Evolutionary conservation across 1,140 invertebrate genomes (phyloP).

Genomic region (Drosophila eugracilis): DNA sequence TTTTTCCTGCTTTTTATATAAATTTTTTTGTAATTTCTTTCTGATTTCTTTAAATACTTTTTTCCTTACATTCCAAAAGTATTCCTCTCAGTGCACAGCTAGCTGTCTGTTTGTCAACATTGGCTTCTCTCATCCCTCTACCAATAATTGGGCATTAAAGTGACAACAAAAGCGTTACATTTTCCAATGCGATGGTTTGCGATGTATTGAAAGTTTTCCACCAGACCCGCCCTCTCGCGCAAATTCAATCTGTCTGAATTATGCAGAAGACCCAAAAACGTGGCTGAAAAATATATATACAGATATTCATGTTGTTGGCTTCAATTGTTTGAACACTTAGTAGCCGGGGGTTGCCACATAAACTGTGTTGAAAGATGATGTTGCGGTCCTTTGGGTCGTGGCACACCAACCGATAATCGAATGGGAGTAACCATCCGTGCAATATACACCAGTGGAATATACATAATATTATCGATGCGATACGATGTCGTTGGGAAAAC

Average conservation of each 20-base stretch:
- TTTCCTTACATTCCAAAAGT: neutral
- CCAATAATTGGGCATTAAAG: slow-evolving; percentile 40
- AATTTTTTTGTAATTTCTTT: too few species aligned
- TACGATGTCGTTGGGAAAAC: neutral
- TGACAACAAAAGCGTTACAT: slow-evolving; percentile 40
- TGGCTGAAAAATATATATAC: neutral
- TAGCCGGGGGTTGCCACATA: slow-evolving; percentile 2
- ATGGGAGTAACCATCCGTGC: slow-evolving; percentile 4
- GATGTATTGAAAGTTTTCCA: neutral
- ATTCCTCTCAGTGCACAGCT: slow-evolving; percentile 4
- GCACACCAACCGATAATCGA: neutral
- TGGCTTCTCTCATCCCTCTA: slow-evolving; percentile 6
- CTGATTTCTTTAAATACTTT: neutral
- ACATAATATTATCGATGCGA: slow-evolving; percentile 2
- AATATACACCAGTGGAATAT: slow-evolving; percentile 2
- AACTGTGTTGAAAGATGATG: neutral
- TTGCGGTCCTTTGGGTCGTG: neutral
- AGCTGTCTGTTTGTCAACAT: slow-evolving; percentile 6
- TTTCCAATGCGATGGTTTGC: neutral
- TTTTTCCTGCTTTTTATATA: too few species aligned
- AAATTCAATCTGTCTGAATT: slow-evolving; percentile 10
- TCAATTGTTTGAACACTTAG: neutral
- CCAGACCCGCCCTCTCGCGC: neutral
- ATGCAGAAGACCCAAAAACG: neutral
- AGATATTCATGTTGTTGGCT: neutral